These are phyloP conservation scores for Lota lota DNA, from an alignment of 2,113 vertebrate genomes.

Conservation along the genomic window DNA sequence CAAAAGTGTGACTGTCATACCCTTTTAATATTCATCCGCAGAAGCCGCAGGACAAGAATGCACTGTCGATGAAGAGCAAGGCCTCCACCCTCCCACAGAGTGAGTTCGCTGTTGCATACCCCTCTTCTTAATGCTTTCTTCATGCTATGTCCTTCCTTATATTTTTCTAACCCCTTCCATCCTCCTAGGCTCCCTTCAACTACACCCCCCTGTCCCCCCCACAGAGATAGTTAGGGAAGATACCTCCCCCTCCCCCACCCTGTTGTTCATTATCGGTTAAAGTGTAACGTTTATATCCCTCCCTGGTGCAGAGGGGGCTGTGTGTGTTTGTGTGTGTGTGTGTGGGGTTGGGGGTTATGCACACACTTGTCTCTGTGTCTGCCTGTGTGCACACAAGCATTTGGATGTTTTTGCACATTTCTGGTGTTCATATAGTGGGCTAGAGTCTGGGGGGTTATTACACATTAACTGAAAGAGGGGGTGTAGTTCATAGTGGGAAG, in stretches of 20 bases:
- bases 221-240: no score
- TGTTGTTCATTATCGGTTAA: conserved; percentile 4
- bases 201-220: no score
- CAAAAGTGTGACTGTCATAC: neutral
- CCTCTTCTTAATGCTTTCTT: neutral
- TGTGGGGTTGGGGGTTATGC: conserved; percentile 10
- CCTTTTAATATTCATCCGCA: conserved; percentile 48
- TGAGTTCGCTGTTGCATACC: conserved; percentile 48
- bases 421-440: neutral
- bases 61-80: conserved; percentile 76
- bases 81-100: conserved; percentile 75
- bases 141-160: no score
- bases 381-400: neutral
- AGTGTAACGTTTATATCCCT: conserved; percentile 52
- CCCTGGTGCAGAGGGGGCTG: conserved; percentile 43
- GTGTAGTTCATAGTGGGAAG: conserved; percentile 10
- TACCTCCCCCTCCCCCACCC: no score
- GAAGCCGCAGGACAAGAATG: conserved; percentile 82
- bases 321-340: conserved; percentile 12
- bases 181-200: no score
- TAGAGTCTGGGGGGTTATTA: neutral
- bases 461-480: neutral
- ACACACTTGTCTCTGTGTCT: conserved; percentile 2
- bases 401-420: neutral
- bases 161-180: no score